Conservation (phyloP, 2,888 invertebrate species). For the Sinodicranocentrus sp. region DNA sequence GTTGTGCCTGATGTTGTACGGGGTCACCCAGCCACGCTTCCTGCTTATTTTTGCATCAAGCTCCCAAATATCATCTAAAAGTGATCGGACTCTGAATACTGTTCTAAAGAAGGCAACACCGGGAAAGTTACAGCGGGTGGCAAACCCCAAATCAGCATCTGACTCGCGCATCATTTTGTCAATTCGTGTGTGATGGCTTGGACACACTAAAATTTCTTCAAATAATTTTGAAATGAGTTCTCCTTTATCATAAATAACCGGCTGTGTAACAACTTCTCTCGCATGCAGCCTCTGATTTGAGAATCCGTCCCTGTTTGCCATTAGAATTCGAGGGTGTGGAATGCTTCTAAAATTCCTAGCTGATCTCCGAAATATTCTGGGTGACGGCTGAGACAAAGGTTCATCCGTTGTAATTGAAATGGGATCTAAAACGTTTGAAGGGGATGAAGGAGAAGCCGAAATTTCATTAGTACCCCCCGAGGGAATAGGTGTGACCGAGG, state of each 20-base stretch:
- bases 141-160: conserved; percentile 73
- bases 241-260: conserved; percentile 70
- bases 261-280: conserved; percentile 51
- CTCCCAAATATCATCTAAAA: conserved; percentile 74
- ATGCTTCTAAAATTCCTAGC: conserved; percentile 65
- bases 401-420: conserved; percentile 45
- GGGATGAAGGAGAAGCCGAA: not conserved
- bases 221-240: conserved; percentile 71
- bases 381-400: conserved; percentile 15
- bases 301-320: conserved; percentile 62
- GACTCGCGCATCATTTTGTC: conserved; percentile 61
- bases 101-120: conserved; percentile 76
- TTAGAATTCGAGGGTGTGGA: conserved; percentile 75
- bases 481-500: conserved; percentile 13
- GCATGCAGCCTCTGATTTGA: conserved; percentile 52
- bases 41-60: conserved; percentile 69
- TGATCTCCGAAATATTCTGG: conserved; percentile 41
- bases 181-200: conserved; percentile 66
- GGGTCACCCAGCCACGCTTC: conserved; percentile 74
- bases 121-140: conserved; percentile 74
- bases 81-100: conserved; percentile 71
- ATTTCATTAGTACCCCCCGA: not conserved
- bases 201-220: conserved; percentile 71
- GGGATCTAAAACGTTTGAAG: not conserved
- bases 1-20: conserved; percentile 75